Evolutionary conservation across 1,140 invertebrate genomes (phyloP), one percentile per base, ranked within the genome.

Genomic region (Fopius arisanus): DNA sequence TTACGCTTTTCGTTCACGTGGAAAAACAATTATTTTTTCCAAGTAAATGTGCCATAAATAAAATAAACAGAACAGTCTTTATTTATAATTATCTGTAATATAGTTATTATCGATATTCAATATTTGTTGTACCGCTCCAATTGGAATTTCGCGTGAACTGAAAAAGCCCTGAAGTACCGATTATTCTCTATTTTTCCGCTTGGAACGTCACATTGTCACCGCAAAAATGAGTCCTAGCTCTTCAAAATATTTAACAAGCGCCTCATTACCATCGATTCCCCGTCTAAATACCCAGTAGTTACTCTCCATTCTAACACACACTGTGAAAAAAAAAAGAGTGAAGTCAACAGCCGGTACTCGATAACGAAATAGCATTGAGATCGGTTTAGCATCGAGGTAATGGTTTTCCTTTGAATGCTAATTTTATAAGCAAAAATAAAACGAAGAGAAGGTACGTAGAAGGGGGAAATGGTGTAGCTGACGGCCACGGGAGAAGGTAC

Each of bases 401-500:
- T 72, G 37, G 41, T 75, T 72, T 75, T 75, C 65, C 70, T 75
- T 75, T 69, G 70, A 75, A 75, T 75, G 74, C 70, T 72, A 75
- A 75, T 75, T 59, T 68, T 67, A 67, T 63, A 43, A 67, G 51
- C 14, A 41, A 40, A n/a, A 48, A 59, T 37, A 70, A 59, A 62
- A 65, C 43, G 37, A 9, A 65, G 37, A 19, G 63, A 6, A 26
- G n/a, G 16, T 40, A 14, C 23, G 26, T 1, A 5, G 33, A 19
- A 16, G 37, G n/a, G 21, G 16, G 19, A 26, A n/a, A 37, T 31
- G 63, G 23, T n/a, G 28, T 5, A 26, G 40, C 19, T 40, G 21
- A n/a, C 40, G 40, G 43, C 63, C 62, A 5, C 0, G 23, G 16
- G 29, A 65, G 28, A 31, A 33, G 29, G 62, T 28, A 1, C 28